Base-by-base conservation (phyloP, 2,888 invertebrate species). In the Vanessa cardui region DNA sequence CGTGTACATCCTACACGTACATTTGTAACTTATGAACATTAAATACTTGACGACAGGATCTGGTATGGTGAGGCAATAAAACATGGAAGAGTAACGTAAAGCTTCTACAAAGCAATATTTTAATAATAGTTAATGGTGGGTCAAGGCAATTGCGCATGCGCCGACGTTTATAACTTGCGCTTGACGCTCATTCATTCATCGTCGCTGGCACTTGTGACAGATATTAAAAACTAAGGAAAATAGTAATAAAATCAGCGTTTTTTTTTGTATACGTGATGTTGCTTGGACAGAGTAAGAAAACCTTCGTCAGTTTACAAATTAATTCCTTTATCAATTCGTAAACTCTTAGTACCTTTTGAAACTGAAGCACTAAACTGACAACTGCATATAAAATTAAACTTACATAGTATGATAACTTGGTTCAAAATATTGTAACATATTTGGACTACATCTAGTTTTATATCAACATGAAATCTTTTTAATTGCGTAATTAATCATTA, bases 101-200 rank as follows among this genome's bases (percentile, higher is more conserved):
- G 87, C 86, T 86, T 78, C 85, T 87, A 90, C 88, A 85, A 83
- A 84, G 90, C 85, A 87, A 92, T 92, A 92, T 91, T 90, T 92
- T 91, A 91, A 90, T 92, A 92, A 90, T 91, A 86, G 88, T 91
- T 91, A 90, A 92, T 91, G 89, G 88, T 81, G 80, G 89, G 90
- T 89, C 90, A 89, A 82, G 86, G 81, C 83, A 83, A 84, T 82
- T 83, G 86, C 86, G 83, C 85, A 80, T 80, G 85, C 87, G 87
- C 81, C 86, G 88, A 88, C 86, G 89, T 88, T 87, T 88, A 90
- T 90, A 90, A 90, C 88, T 86, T 81, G 83, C 84, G 82, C 89
- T 89, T 88, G 89, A 90, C 87, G 83, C 87, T 84, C 83, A 86
- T 88, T 86, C 86, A 90, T 89, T 88, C 86, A 87, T 87, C 79